Percentiles rank a stretch among this genome's conserved stretches.
phyloP scores from a whole-genome alignment of 2,888 invertebrate genomes.

The Pollenia labialis region DNA sequence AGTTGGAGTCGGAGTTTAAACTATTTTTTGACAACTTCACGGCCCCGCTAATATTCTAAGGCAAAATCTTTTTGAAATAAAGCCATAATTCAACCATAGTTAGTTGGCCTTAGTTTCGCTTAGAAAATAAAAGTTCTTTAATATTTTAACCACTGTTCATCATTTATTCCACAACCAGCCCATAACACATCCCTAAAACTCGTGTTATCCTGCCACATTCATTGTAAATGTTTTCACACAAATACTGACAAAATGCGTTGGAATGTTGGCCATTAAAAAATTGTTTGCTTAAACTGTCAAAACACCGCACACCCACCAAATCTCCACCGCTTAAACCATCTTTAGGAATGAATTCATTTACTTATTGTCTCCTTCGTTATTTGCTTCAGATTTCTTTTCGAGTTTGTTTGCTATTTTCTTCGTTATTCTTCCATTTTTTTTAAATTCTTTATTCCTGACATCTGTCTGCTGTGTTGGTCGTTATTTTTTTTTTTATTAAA shows the following conservation, averaged over 20 bases:
- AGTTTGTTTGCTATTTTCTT: background rate
- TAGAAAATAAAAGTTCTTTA: background rate
- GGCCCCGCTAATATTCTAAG: background rate
- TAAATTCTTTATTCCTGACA: constrained; percentile 34
- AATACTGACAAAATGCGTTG: constrained; percentile 26
- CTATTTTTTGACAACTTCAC: too few relatives aligned
- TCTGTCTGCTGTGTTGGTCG: constrained; percentile 11
- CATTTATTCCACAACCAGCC: background rate
- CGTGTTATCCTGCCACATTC: background rate
- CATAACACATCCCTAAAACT: background rate
- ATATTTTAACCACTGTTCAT: background rate
- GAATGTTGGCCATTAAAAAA: constrained; percentile 42
- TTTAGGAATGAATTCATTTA: background rate
- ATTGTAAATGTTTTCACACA: background rate
- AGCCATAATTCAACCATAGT: too few relatives aligned
- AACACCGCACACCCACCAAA: constrained; percentile 26
- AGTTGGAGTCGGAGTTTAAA: too few relatives aligned
- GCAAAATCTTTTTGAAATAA: too few relatives aligned
- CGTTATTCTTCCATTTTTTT: background rate
- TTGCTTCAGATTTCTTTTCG: background rate
- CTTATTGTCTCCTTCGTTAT: background rate
- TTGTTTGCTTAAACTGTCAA: constrained; percentile 34
- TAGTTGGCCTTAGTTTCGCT: too few relatives aligned
- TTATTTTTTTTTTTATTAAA: constrained; percentile 13
- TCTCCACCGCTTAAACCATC: background rate